Evolutionary conservation across 2,113 vertebrate species (phyloP).

Genomic region (Drymodes brunneopygia): DNA sequence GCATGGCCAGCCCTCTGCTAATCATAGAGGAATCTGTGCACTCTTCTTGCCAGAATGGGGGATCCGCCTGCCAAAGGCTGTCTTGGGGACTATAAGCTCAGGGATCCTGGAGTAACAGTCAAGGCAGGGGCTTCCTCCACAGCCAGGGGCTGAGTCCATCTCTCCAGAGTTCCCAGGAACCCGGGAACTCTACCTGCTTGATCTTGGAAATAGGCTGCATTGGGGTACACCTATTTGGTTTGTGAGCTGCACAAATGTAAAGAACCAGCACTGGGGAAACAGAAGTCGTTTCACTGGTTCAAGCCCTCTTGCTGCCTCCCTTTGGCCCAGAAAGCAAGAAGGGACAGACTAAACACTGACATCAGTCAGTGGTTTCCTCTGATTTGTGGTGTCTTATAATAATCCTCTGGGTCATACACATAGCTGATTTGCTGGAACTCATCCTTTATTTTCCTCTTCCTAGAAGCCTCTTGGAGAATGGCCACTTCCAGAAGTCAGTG

Average conservation of each 20-base stretch:
- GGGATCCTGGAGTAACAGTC: not conserved
- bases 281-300: not conserved
- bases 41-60: not conserved
- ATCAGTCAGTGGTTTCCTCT: not conserved
- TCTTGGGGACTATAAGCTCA: not conserved
- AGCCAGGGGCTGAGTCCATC: not conserved
- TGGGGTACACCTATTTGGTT: not conserved
- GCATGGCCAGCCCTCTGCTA: not conserved
- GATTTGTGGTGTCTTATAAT: not conserved
- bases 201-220: not conserved
- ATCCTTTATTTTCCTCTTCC: not conserved
- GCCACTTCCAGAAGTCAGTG: constrained; percentile 72
- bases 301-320: not conserved
- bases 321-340: not conserved
- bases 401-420: not conserved
- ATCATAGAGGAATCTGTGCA: not conserved
- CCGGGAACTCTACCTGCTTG: not conserved
- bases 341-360: not conserved
- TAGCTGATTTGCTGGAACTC: not conserved
- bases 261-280: not conserved
- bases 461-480: constrained; percentile 81
- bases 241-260: not conserved
- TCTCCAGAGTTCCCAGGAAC: not conserved
- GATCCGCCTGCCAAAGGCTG: not conserved
- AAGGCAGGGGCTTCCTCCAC: not conserved